Evolutionary conservation across 1,140 invertebrate genomes (phyloP).

Genomic region (Zeugodacus cucurbitae): DNA sequence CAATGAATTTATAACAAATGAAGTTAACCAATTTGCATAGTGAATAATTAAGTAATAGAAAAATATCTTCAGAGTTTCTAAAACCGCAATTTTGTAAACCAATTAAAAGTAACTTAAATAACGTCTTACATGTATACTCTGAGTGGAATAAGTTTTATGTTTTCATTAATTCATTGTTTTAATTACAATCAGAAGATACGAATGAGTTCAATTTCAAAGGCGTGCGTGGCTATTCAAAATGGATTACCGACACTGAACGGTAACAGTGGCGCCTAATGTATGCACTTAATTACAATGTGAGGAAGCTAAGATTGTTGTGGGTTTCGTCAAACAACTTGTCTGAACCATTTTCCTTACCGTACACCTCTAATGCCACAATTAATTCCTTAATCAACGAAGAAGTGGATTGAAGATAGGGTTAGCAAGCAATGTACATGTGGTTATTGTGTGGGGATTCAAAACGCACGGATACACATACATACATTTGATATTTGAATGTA

Average conservation of each 20-base stretch:
- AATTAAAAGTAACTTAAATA: too few species aligned
- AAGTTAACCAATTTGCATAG: too few species aligned
- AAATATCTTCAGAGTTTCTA: too few species aligned
- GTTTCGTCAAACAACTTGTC: not conserved
- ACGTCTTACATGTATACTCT: too few species aligned
- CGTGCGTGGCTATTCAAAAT: not conserved
- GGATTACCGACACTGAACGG: not conserved
- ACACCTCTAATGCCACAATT: not conserved
- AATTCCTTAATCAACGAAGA: constrained; percentile 38
- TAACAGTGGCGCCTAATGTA: not conserved
- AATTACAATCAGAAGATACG: not conserved
- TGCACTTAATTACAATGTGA: not conserved
- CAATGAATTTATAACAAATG: too few species aligned
- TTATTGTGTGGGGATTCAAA: not conserved
- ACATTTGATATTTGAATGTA: not conserved
- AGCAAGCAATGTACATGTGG: not conserved
- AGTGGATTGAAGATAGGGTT: not conserved
- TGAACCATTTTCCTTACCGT: not conserved
- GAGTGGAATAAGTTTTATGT: too few species aligned
- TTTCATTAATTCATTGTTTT: too few species aligned
- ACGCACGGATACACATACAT: not conserved
- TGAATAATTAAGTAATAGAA: too few species aligned
- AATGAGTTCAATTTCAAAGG: not conserved
- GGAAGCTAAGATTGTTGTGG: not conserved
- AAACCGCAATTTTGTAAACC: too few species aligned